Conservation (phyloP, 2,888 invertebrate species). For the Temnothorax rugatulus region DNA sequence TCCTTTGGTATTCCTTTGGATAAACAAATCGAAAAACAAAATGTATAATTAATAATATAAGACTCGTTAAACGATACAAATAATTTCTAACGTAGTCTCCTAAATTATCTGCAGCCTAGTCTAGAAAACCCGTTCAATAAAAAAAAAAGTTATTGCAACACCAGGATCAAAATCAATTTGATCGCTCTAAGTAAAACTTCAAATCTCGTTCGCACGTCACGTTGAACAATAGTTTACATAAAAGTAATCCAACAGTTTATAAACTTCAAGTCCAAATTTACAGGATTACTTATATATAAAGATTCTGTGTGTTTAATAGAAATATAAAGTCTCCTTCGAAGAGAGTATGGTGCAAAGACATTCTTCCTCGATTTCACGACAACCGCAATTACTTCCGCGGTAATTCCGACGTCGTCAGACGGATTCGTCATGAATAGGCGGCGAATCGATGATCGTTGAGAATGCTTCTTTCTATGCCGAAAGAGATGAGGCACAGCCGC, state of each 20-base stretch:
- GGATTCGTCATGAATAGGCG: background rate
- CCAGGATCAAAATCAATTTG: constrained; percentile 7
- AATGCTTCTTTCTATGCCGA: background rate
- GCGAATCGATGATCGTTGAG: background rate
- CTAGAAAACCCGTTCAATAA: constrained; percentile 7
- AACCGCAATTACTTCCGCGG: background rate
- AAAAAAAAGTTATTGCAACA: constrained; percentile 13
- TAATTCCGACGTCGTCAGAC: background rate
- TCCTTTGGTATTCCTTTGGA: constrained; percentile 72
- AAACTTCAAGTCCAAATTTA: background rate
- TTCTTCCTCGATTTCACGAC: background rate
- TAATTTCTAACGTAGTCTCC: background rate
- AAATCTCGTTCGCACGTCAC: background rate
- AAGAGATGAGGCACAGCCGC: background rate
- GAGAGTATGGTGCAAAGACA: background rate
- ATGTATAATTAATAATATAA: constrained; percentile 30
- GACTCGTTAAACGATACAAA: background rate
- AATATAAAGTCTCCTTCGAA: constrained; percentile 29
- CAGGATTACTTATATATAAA: background rate
- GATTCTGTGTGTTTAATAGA: background rate
- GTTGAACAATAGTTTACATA: background rate
- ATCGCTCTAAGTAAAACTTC: background rate
- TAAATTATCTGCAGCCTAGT: background rate
- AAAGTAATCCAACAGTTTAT: constrained; percentile 1
- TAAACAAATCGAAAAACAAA: constrained; percentile 14